phyloP scores from a whole-genome alignment of 2,797 vertebrate species.

The Sparidentex hasta region DNA sequence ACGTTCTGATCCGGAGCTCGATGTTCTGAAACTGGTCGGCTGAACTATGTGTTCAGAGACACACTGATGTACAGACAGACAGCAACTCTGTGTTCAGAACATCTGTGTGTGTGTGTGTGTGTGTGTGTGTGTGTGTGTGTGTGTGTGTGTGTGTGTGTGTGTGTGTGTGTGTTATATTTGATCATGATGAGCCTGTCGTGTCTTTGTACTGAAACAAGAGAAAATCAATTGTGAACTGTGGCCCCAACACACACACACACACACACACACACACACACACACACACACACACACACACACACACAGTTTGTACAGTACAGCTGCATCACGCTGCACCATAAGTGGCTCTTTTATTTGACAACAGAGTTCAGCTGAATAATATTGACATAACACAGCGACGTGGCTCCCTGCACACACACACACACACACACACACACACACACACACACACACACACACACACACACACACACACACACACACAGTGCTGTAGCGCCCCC shows the following conservation, averaged over 20 bases:
- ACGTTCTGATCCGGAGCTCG: neutral
- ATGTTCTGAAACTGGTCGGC: neutral
- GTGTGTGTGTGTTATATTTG: slow-evolving; percentile 20
- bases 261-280: slow-evolving; percentile 15
- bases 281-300: slow-evolving; percentile 4
- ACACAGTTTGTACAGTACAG: slow-evolving; percentile 7
- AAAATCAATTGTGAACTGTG: slow-evolving; percentile 57
- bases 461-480: neutral
- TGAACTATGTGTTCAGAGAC: neutral
- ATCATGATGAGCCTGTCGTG: slow-evolving; percentile 8
- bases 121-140: slow-evolving; percentile 11
- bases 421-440: slow-evolving; percentile 7
- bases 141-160: slow-evolving; percentile 10
- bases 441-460: neutral
- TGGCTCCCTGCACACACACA: slow-evolving; percentile 3
- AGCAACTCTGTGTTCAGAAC: neutral
- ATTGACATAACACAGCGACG: slow-evolving; percentile 32
- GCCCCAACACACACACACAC: slow-evolving; percentile 5
- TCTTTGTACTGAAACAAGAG: slow-evolving; percentile 22
- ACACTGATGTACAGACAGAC: slow-evolving; percentile 5
- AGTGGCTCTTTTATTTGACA: slow-evolving; percentile 39
- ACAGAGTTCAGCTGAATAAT: slow-evolving; percentile 19
- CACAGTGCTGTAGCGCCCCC: slow-evolving; percentile 10
- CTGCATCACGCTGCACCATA: slow-evolving; percentile 15
- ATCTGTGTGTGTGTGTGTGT: slow-evolving; percentile 9